Evolutionary conservation across 1,140 invertebrate species (phyloP).

Genomic region (Drosophila ironensis): DNA sequence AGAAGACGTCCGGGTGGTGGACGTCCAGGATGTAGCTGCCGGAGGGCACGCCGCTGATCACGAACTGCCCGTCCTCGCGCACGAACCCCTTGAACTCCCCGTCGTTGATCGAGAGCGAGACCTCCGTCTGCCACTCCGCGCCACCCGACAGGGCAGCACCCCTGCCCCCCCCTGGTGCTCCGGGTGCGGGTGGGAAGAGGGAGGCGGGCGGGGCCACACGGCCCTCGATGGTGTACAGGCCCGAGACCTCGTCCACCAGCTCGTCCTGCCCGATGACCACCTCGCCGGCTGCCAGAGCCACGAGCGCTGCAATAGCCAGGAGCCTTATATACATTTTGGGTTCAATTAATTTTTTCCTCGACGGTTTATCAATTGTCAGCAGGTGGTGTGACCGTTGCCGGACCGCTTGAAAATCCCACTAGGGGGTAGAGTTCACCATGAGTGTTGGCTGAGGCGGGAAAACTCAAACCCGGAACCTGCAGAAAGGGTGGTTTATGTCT

Average conservation of each 20-base stretch:
- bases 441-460: too few relatives aligned
- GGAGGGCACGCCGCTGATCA: slow-evolving; percentile 93
- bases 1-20: slow-evolving; percentile 93
- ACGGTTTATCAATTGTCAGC: slow-evolving; percentile 18
- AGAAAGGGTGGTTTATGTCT: too few relatives aligned
- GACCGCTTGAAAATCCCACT: background rate
- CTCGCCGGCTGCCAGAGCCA: slow-evolving; percentile 31
- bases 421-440: too few relatives aligned
- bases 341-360: slow-evolving; percentile 7
- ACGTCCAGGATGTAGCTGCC: slow-evolving; percentile 98
- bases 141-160: slow-evolving; percentile 81
- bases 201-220: slow-evolving; percentile 88
- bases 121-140: slow-evolving; percentile 89
- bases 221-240: slow-evolving; percentile 87
- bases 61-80: slow-evolving; percentile 96
- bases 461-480: too few relatives aligned
- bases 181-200: slow-evolving; percentile 9
- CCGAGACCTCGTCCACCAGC: slow-evolving; percentile 64
- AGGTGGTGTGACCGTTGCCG: background rate
- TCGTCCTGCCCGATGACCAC: slow-evolving; percentile 63
- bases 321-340: slow-evolving; percentile 48
- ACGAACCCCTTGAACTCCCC: slow-evolving; percentile 94
- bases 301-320: slow-evolving; percentile 30
- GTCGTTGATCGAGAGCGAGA: slow-evolving; percentile 92
- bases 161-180: background rate